These are phyloP conservation scores for Belonocnema kinseyi DNA, from an alignment of 1,140 invertebrate genomes.

Conservation along the genomic window DNA sequence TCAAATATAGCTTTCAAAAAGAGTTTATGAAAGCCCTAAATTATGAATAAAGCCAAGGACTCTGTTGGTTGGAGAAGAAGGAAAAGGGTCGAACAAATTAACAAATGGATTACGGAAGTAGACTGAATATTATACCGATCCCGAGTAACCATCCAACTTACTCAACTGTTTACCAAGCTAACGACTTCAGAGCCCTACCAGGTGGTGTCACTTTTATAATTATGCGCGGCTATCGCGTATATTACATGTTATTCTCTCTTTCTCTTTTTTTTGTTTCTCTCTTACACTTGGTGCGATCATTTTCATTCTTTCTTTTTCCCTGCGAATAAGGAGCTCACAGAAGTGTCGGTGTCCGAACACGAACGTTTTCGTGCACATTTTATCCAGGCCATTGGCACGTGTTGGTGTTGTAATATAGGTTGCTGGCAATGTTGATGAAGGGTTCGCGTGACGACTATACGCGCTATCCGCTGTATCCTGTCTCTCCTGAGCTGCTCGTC, in stretches of 20 bases:
- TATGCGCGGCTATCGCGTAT: constrained; percentile 58
- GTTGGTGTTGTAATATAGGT: constrained; percentile 68
- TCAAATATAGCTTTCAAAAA: too few relatives aligned
- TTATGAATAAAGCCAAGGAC: neutral
- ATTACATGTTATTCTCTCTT: constrained; percentile 37
- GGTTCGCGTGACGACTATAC: constrained; percentile 72
- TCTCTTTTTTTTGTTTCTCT: constrained; percentile 40
- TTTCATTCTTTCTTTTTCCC: constrained; percentile 17
- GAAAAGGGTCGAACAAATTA: constrained; percentile 55
- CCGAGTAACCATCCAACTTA: constrained; percentile 57
- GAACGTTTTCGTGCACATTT: constrained; percentile 46
- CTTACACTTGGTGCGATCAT: constrained; percentile 8
- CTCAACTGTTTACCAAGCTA: constrained; percentile 64
- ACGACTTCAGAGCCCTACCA: constrained; percentile 63
- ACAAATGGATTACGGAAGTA: constrained; percentile 59
- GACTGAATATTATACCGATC: constrained; percentile 62
- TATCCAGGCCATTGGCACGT: constrained; percentile 56
- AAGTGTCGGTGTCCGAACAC: constrained; percentile 32
- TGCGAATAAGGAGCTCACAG: constrained; percentile 40
- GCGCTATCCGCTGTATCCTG: constrained; percentile 69
- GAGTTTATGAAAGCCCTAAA: too few relatives aligned
- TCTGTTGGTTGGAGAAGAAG: neutral
- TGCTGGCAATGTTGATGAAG: constrained; percentile 71
- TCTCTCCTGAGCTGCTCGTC: constrained; percentile 69
- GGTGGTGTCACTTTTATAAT: constrained; percentile 66